phyloP scores from a whole-genome alignment of 2,113 vertebrate species.

The Pangasianodon gigas region DNA sequence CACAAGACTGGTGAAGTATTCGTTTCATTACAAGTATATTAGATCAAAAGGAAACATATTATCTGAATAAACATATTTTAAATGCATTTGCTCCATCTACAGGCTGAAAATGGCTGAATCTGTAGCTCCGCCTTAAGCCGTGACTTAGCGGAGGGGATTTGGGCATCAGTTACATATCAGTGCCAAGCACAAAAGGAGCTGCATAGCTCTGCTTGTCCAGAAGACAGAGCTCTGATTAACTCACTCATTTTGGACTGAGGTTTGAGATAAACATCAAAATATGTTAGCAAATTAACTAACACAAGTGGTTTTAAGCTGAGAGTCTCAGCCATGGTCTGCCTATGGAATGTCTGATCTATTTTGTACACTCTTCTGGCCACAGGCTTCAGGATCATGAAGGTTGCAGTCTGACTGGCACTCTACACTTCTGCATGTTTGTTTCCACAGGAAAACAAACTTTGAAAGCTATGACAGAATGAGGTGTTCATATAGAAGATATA shows the following conservation, averaged over 20 bases:
- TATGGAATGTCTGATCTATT: not conserved
- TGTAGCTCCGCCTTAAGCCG: not conserved
- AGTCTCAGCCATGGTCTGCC: not conserved
- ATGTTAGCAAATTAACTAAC: not conserved
- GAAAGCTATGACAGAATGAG: not conserved
- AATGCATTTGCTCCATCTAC: constrained; percentile 25
- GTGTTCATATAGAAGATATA: constrained; percentile 6
- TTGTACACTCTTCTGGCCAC: not conserved
- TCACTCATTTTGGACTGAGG: not conserved
- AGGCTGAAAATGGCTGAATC: constrained; percentile 25
- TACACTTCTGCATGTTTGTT: not conserved
- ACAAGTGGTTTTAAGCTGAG: not conserved
- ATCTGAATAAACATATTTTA: not conserved
- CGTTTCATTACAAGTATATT: constrained; percentile 19
- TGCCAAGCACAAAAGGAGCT: constrained; percentile 1
- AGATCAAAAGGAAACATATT: not conserved
- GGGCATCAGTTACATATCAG: not conserved
- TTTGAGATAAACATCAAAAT: constrained; percentile 1
- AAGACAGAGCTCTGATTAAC: not conserved
- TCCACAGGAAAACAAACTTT: not conserved
- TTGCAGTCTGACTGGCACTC: not conserved
- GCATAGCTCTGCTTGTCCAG: not conserved
- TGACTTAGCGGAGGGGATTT: not conserved
- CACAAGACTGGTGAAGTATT: constrained; percentile 6
- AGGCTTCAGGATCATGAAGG: not conserved